Base-by-base conservation (phyloP, 2,888 invertebrate genomes). In the Teleogryllus oceanicus region DNA sequence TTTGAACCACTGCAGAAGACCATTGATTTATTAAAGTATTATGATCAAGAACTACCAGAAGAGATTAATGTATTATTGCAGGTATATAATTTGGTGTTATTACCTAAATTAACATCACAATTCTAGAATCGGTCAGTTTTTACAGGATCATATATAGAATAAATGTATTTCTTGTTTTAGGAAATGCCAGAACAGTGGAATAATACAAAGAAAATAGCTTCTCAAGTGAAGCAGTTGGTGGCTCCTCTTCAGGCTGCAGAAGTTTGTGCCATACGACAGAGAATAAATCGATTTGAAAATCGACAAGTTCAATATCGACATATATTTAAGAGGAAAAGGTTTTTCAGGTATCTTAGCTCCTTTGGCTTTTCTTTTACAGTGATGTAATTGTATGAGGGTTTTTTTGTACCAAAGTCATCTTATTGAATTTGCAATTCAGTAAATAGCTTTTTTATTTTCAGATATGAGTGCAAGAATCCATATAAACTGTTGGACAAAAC, bases 101-200 rank as follows among this genome's bases (percentile, higher is more conserved):
- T 37, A 8, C 8, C 37, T 37, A 8, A 37, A 37, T 37, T 37
- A 8, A 37, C 5, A 37, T 8, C 37, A 37, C 37, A 37, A 37
- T 37, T 37, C 8, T 37, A 37, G 37, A 37, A 37, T 37, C 37
- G 0, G 5, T 5, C 37, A 8, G 4, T 37, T 8, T 8, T 37
- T 37, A 1, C 37, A 37, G 5, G 37, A 8, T 37, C 37, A 37
- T 37, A 8, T 37, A 37, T 37, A 8, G 5, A 37, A 37, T 37
- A 62, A 62, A 62, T 1, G 16, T 12, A 18, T 18, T 37, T 77
- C 49, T 49, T 21, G 2, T 50, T 24, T n/a, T 89, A 96, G 91
- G 97, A 98, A 87, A 87, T 98, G 80, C 98, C 98, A 16, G 97
- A 97, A 85, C 96, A 97, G 87, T 98, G 98, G 98, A 93, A 92